phyloP scores from a whole-genome alignment of 2,113 vertebrate genomes.

The Herpailurus yagouaroundi region DNA sequence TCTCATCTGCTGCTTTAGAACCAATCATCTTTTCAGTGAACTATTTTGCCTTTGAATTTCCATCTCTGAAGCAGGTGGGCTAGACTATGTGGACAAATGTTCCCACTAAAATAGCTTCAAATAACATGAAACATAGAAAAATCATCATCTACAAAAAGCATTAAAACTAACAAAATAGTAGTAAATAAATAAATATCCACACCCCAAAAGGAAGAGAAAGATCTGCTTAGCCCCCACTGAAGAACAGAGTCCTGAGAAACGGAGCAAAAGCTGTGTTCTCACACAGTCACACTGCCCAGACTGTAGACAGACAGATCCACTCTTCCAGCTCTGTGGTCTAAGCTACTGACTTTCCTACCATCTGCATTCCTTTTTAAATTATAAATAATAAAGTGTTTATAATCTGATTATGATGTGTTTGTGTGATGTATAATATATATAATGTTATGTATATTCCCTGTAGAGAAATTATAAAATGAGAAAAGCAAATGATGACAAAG shows the following conservation, averaged over 20 bases:
- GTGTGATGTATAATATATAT: background rate
- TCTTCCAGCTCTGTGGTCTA: background rate
- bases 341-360: background rate
- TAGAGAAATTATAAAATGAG: background rate
- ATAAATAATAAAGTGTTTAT: background rate
- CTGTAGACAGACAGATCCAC: background rate
- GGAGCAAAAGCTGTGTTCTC: background rate
- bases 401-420: background rate
- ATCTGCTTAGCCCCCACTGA: background rate
- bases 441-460: background rate
- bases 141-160: too few species aligned
- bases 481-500: background rate
- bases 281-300: background rate
- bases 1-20: too few species aligned
- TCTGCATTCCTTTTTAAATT: background rate
- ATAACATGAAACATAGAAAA: too few species aligned
- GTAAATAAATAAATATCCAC: too few species aligned
- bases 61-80: too few species aligned
- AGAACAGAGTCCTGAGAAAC: too few species aligned
- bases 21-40: too few species aligned
- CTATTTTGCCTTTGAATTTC: too few species aligned
- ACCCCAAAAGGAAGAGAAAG: too few species aligned
- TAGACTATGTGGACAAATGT: too few species aligned
- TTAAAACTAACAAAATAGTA: too few species aligned
- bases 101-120: too few species aligned